Evolutionary conservation across 2,888 invertebrate genomes (phyloP).

Genomic region (Lasioglossum zephyrum): DNA sequence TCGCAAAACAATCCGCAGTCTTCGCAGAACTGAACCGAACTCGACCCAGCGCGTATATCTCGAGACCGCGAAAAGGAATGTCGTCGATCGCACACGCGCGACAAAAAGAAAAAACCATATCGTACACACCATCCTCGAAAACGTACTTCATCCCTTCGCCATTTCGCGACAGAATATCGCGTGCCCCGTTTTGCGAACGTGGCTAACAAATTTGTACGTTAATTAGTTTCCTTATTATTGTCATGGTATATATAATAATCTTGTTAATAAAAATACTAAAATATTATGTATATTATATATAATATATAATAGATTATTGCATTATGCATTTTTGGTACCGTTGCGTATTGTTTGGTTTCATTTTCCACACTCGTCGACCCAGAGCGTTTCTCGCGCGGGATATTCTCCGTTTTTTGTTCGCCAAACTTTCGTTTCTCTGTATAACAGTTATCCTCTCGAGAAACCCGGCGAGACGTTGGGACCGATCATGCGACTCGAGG

Average conservation of each 20-base stretch:
- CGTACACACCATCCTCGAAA: not conserved
- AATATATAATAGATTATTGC: conserved; percentile 84
- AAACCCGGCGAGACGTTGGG: conserved; percentile 29
- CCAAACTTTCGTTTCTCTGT: not conserved
- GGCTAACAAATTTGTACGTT: conserved; percentile 84
- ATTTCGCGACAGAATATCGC: conserved; percentile 68
- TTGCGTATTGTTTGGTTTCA: conserved; percentile 72
- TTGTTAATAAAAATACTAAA: conserved; percentile 85
- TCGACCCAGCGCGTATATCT: not conserved
- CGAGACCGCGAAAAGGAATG: conserved; percentile 11
- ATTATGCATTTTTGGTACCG: conserved; percentile 85
- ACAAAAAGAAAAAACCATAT: not conserved
- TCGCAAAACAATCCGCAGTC: not conserved
- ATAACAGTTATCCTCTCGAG: not conserved
- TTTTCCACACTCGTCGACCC: conserved; percentile 53
- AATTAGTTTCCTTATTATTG: conserved; percentile 84
- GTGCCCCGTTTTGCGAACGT: conserved; percentile 77
- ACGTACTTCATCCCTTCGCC: conserved; percentile 51
- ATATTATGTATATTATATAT: conserved; percentile 83
- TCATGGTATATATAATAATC: conserved; percentile 82
- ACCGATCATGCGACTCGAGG: not conserved
- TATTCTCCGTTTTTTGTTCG: conserved; percentile 19
- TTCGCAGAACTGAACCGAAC: not conserved
- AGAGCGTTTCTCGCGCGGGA: conserved; percentile 23
- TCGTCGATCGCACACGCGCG: conserved; percentile 14